These are phyloP conservation scores for Sigmodon hispidus DNA, from an alignment of 2,113 vertebrate genomes.

Conservation along the genomic window DNA sequence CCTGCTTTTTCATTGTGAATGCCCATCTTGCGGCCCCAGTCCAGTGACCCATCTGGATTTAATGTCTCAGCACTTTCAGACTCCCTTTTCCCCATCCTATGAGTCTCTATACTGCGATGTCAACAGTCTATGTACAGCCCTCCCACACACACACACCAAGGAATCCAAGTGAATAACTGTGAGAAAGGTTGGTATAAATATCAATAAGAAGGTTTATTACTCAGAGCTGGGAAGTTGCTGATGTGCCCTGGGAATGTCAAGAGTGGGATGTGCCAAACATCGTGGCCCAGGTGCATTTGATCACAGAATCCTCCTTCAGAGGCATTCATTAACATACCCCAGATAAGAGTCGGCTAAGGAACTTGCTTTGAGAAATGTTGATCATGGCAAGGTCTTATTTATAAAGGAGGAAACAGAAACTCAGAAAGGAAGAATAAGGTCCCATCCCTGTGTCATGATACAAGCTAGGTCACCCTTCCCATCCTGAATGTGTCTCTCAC, in stretches of 20 bases:
- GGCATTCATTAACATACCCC: neutral
- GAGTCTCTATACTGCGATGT: neutral
- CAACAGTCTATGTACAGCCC: no score
- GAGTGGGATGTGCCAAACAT: neutral
- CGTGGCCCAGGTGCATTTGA: neutral
- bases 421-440: neutral
- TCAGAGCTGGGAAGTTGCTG: neutral
- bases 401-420: neutral
- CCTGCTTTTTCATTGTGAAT: neutral
- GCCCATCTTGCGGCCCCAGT: neutral
- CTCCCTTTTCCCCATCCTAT: fast-evolving
- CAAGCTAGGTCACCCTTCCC: neutral
- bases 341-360: neutral
- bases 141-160: neutral
- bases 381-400: neutral
- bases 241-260: no score
- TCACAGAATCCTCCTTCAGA: neutral
- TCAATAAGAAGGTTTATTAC: neutral
- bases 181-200: neutral
- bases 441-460: neutral
- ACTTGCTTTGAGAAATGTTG: neutral
- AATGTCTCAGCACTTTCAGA: neutral
- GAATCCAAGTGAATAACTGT: neutral
- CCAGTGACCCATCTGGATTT: neutral
- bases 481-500: neutral